These are phyloP conservation scores for Saccostrea echinata DNA, from an alignment of 1,140 invertebrate genomes.

Conservation along the genomic window DNA sequence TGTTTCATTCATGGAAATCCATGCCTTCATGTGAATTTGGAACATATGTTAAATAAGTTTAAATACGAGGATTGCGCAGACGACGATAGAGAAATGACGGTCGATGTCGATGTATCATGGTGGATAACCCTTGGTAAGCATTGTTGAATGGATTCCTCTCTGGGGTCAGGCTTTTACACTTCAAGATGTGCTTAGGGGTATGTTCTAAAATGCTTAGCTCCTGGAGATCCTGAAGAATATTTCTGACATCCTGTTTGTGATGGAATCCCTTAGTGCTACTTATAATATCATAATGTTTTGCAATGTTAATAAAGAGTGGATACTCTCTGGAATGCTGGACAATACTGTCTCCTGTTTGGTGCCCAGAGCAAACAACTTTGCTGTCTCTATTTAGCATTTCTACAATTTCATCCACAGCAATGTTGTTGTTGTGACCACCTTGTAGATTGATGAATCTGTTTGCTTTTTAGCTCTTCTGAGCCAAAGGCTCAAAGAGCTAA, in stretches of 20 bases:
- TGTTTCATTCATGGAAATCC: background rate
- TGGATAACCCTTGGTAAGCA: background rate
- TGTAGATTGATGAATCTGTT: conserved; percentile 47
- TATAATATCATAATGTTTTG: conserved; percentile 35
- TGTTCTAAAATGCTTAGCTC: background rate
- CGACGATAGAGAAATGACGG: background rate
- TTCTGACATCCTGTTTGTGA: conserved; percentile 50
- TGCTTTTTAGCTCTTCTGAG: too few relatives aligned
- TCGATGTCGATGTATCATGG: conserved; percentile 20
- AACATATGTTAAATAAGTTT: background rate
- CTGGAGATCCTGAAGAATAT: conserved; percentile 25
- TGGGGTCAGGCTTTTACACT: background rate
- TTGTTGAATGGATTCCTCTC: background rate
- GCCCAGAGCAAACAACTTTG: background rate
- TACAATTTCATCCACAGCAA: conserved; percentile 40
- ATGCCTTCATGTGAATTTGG: background rate
- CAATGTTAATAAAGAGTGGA: conserved; percentile 12
- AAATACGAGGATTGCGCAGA: conserved; percentile 2
- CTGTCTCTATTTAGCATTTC: conserved; percentile 30
- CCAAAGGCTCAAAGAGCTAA: too few relatives aligned
- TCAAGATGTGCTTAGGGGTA: background rate
- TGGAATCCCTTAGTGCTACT: background rate
- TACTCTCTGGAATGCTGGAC: conserved; percentile 32
- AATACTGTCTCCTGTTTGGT: conserved; percentile 43
- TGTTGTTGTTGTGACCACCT: conserved; percentile 44